Percentiles rank a stretch among this genome's conserved stretches.
Conservation (phyloP, 2,797 vertebrate genomes). For the Columba guinea region DNA sequence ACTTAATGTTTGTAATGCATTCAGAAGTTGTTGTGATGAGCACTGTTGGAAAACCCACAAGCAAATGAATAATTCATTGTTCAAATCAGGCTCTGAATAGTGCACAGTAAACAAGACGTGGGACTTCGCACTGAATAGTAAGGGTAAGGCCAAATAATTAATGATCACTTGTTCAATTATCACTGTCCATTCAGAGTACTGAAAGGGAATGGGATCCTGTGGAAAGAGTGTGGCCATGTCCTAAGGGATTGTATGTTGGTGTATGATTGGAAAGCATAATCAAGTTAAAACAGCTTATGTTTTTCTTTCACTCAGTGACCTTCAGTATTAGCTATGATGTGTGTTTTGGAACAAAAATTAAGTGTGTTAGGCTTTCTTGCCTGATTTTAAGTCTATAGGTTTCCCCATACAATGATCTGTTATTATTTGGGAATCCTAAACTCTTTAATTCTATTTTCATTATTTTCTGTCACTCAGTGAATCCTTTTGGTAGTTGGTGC, state of each 20-base stretch:
- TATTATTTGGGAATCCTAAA: neutral
- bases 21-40: constrained; percentile 48
- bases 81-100: constrained; percentile 13
- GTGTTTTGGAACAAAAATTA: neutral
- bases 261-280: neutral
- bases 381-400: neutral
- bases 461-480: neutral
- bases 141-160: constrained; percentile 4
- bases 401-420: neutral
- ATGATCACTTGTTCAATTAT: neutral
- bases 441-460: neutral
- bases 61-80: constrained; percentile 57
- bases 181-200: neutral
- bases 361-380: neutral
- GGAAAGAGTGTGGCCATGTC: neutral
- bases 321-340: neutral
- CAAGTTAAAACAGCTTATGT: neutral
- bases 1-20: constrained; percentile 2
- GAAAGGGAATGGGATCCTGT: neutral
- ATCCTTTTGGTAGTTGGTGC: neutral
- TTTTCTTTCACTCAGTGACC: neutral
- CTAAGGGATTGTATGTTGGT: neutral
- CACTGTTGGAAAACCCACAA: constrained; percentile 34
- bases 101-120: neutral
- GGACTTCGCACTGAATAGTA: neutral